Conservation (phyloP, 1,140 invertebrate species). For the Drosophila melanica region DNA sequence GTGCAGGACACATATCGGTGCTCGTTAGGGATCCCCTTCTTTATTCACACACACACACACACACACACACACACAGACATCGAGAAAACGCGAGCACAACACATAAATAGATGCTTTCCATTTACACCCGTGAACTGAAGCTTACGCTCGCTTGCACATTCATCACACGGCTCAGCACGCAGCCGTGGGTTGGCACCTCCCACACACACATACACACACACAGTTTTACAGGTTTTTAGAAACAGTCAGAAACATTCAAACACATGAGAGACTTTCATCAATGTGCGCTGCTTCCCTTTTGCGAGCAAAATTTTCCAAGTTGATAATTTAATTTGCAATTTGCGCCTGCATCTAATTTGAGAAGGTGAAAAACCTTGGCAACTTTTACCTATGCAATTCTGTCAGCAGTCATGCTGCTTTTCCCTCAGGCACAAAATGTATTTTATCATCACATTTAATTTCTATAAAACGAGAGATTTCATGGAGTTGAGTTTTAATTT, state of each 20-base stretch:
- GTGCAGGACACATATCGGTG: conserved; percentile 40
- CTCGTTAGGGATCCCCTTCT: conserved; percentile 53
- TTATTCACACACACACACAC: conserved; percentile 21
- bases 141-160: conserved; percentile 79
- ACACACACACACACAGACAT: conserved; percentile 17
- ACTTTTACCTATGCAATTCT: conserved; percentile 39
- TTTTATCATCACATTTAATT: conserved; percentile 57
- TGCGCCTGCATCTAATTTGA: conserved; percentile 68
- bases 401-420: not conserved
- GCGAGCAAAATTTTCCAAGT: conserved; percentile 64
- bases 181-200: conserved; percentile 11
- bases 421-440: conserved; percentile 49
- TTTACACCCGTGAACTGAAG: conserved; percentile 66
- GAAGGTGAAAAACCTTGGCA: conserved; percentile 56
- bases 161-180: conserved; percentile 77
- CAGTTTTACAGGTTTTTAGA: conserved; percentile 19
- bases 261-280: conserved; percentile 52
- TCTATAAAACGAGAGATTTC: conserved; percentile 25
- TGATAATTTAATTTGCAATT: conserved; percentile 80
- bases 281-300: conserved; percentile 43
- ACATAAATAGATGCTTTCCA: conserved; percentile 42
- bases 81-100: conserved; percentile 20
- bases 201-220: conserved; percentile 10
- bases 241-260: conserved; percentile 14
- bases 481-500: conserved; percentile 21